phyloP scores from a whole-genome alignment of 2,797 vertebrate species.

The Perodicticus potto region DNA sequence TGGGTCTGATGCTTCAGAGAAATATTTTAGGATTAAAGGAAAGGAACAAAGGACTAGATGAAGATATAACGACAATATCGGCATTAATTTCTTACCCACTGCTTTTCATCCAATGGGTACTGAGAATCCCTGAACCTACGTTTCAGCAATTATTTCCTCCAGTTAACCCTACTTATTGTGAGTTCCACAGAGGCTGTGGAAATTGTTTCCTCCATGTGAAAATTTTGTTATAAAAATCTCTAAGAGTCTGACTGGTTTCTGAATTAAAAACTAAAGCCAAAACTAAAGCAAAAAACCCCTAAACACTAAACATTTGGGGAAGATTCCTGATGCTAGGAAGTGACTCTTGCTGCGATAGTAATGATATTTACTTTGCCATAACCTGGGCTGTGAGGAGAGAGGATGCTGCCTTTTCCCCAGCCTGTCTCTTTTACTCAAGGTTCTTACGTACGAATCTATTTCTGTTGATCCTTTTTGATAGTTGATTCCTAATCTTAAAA shows the following conservation, averaged over 20 bases:
- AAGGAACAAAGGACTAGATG: not conserved
- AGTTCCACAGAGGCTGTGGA: constrained; percentile 4
- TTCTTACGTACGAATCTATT: not conserved
- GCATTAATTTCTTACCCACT: not conserved
- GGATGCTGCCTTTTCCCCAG: not conserved
- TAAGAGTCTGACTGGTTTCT: not conserved
- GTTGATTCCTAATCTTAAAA: not conserved
- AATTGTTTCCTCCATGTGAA: constrained; percentile 10
- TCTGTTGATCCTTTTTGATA: not conserved
- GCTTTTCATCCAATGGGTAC: not conserved
- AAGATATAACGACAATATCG: not conserved
- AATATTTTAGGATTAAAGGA: constrained; percentile 46
- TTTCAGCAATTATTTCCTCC: not conserved
- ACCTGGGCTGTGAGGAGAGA: not conserved
- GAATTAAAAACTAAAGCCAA: not conserved
- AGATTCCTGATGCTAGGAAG: not conserved
- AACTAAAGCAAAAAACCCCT: not conserved
- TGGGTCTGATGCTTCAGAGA: constrained; percentile 44
- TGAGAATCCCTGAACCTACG: constrained; percentile 19
- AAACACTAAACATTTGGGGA: not conserved
- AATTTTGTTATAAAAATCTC: constrained; percentile 43
- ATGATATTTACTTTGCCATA: not conserved
- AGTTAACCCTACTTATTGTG: not conserved
- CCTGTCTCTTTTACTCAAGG: not conserved
- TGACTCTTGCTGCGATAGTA: not conserved